Base-by-base conservation (phyloP, 2,113 vertebrate genomes). In the Zapornia atra region DNA sequence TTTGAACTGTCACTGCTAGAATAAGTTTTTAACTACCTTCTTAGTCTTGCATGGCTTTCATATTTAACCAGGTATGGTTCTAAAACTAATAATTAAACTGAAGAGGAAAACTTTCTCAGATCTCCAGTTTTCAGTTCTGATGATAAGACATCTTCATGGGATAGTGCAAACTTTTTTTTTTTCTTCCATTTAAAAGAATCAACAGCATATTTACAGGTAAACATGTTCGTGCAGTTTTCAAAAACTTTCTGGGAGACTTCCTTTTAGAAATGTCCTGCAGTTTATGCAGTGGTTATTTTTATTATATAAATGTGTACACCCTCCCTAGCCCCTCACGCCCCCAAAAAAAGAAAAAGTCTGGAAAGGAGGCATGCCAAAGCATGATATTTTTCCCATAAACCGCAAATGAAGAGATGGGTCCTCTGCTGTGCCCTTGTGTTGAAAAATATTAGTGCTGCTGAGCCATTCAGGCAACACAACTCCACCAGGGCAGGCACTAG, bases 271-370 rank as follows among this genome's bases (percentile, higher is more conserved):
- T 24, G 6, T 17, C 7, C 21, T 28, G 7, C 11, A 9, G 20
- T 34, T 76, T 48, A 26, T 72, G 53, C 8, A 8, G 20, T 60
- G 83, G 6, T 44, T 84, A 31, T 51, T 82, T 48, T 48, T 48
- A 48, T 48, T 71, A 15, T 68, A 21, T 51, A 22, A 34, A n/a
- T 9, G 5, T 5, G 5, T 65, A 53, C 15, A 53, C 51, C 4
- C 5, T 26, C 3, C n/a, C 15, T 48, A 21, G 42, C 15, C 6
- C 3, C 4, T 10, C 18, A 7, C 5, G 10, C 2, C 5, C 1
- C 17, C 15, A n/a, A 61, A 25, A 48, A 46, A 28, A 56, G 15
- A 28, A 69, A 63, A 33, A 12, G 7, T 7, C 1, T 12, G 17
- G 7, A 61, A 11, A 31, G 61, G 3, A 5, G 21, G 4, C 17